These are phyloP conservation scores for Macrocentrus cingulum DNA, from an alignment of 1,140 invertebrate genomes.

Conservation along the genomic window DNA sequence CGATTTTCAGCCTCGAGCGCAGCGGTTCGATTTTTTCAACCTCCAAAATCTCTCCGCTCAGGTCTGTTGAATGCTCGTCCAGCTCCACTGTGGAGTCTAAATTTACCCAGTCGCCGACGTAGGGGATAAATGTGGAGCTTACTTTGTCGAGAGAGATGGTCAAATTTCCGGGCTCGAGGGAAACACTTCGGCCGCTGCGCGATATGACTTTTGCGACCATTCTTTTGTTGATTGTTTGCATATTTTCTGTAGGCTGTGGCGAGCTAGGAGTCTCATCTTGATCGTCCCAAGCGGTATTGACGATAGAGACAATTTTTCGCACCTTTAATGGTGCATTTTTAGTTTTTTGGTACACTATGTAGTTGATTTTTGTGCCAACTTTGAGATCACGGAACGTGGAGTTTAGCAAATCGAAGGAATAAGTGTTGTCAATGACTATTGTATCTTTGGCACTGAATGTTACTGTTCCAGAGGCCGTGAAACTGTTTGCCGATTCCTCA, in stretches of 20 bases:
- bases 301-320: slow-evolving; percentile 39
- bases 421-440: slow-evolving; percentile 44
- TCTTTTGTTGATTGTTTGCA: slow-evolving; percentile 52
- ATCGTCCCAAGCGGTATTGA: slow-evolving; percentile 39
- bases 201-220: slow-evolving; percentile 60
- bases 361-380: slow-evolving; percentile 43
- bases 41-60: slow-evolving; percentile 61
- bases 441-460: slow-evolving; percentile 33
- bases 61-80: slow-evolving; percentile 56
- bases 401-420: slow-evolving; percentile 36
- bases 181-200: slow-evolving; percentile 56
- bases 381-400: slow-evolving; percentile 29
- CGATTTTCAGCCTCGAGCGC: slow-evolving; percentile 57
- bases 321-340: slow-evolving; percentile 38
- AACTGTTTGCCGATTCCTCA: too few species aligned
- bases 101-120: slow-evolving; percentile 67
- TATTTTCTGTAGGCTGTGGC: too few species aligned
- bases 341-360: slow-evolving; percentile 36
- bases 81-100: slow-evolving; percentile 62
- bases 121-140: slow-evolving; percentile 56
- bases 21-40: slow-evolving; percentile 61
- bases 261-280: too few species aligned
- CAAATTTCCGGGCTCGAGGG: slow-evolving; percentile 58
- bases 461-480: slow-evolving; percentile 41
- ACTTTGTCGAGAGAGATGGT: slow-evolving; percentile 62